A percentile compares a stretch with the other conserved stretches of the same genome.
phyloP scores from a whole-genome alignment of 2,888 invertebrate species.

The Mesorhabditis belari region DNA sequence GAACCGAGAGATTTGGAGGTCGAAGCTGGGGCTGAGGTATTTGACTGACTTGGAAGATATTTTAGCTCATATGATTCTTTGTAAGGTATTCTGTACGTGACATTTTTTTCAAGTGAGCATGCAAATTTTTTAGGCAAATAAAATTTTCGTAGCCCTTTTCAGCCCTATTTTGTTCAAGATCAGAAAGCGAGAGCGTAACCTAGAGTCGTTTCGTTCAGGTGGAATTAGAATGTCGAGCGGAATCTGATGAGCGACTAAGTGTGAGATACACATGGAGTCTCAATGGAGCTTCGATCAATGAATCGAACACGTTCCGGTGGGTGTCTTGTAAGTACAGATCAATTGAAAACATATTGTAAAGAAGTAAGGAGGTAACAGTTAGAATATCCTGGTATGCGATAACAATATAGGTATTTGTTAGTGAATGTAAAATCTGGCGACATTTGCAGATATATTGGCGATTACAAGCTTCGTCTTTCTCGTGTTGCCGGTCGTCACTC shows the following conservation, averaged over 20 bases:
- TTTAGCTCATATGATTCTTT: background rate
- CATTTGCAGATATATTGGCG: too few relatives aligned
- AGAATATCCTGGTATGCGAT: too few relatives aligned
- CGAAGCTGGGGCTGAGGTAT: constrained; percentile 35
- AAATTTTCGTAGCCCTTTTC: too few relatives aligned
- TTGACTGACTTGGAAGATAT: background rate
- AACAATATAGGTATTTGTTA: too few relatives aligned
- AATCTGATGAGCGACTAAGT: constrained; percentile 40
- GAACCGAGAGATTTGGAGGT: constrained; percentile 35
- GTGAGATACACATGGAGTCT: constrained; percentile 47
- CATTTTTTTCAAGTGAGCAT: background rate
- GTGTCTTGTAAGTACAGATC: too few relatives aligned
- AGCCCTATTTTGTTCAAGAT: too few relatives aligned
- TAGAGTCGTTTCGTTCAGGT: too few relatives aligned
- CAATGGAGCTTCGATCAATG: constrained; percentile 34
- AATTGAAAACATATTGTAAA: too few relatives aligned
- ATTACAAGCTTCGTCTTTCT: constrained; percentile 19
- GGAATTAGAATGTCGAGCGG: constrained; percentile 35
- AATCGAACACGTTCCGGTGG: constrained; percentile 24
- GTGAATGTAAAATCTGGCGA: too few relatives aligned
- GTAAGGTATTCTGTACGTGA: background rate
- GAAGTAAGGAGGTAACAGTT: background rate
- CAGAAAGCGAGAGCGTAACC: too few relatives aligned
- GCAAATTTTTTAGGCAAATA: constrained; percentile 1
- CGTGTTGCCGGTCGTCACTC: constrained; percentile 45